Evolutionary conservation across 2,113 vertebrate species (phyloP), one percentile per base, ranked within the genome.

Genomic region (Phylloscopus whistleri): DNA sequence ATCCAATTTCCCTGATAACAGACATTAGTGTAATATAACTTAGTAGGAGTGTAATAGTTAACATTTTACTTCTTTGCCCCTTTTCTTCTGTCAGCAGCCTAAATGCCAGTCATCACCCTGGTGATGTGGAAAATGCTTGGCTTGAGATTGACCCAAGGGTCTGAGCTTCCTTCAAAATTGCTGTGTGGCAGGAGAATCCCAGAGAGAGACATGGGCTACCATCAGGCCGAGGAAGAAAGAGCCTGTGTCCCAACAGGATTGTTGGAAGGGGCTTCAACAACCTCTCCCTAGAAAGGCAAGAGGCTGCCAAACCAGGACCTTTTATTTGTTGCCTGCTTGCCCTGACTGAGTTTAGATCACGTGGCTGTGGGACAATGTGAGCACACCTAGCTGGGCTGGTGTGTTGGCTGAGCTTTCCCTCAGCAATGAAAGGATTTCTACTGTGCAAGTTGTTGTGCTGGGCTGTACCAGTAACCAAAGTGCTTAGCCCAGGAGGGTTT

Each of bases 171-270:
- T 60, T 76, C 16, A 39, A 59, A 78, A 69, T 21, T 1, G 0
- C 9, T 64, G 33, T 46, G 62, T 51, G 59, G 31, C 43, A 51
- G 48, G 35, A 86, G 22, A 37, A 87, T 64, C 80, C 49, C 2
- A 2, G 59, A 44, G 46, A 56, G 35, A 86, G 35, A 6, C 1
- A 1, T 6, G 43, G 37, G 19, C 27, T 93, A 8, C 51, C 6
- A 8, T 52, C 46, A 58, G 39, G 14, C n/a, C 13, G 17, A 52
- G 41, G 58, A 86, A 27, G 26, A 51, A 79, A 59, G 18, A 10
- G 10, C 9, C 52, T 0, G 0, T 72, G 39, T 30, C 16, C 33
- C 0, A 0, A 10, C 2, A 21, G 31, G 16, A 43, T 15, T 74
- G 59, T 46, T 81, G 46, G 46, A 77, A 77, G 55, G 0, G 2